A percentile compares a stretch with the other conserved stretches of the same genome.
These are phyloP conservation scores for Carettochelys insculpta DNA, from an alignment of 2,113 vertebrate genomes.

Conservation along the genomic window DNA sequence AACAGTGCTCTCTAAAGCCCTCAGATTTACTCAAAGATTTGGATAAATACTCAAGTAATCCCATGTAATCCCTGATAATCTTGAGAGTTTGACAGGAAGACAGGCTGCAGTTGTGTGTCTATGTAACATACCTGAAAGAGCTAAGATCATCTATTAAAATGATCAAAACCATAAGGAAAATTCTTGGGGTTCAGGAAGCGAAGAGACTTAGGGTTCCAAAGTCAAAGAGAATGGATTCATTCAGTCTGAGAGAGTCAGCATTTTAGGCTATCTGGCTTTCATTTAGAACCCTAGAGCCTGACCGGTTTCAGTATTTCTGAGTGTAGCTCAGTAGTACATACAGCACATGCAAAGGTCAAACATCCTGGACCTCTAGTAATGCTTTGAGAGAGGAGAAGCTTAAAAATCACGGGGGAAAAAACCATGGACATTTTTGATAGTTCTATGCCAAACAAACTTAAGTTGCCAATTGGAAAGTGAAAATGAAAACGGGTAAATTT, in stretches of 20 bases:
- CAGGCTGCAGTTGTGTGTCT: background rate
- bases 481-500: conserved; percentile 41
- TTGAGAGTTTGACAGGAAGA: background rate
- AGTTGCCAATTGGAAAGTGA: background rate
- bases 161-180: background rate
- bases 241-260: background rate
- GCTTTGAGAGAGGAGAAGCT: background rate
- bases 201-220: background rate
- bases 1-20: background rate
- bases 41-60: background rate
- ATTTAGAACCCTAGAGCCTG: background rate
- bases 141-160: background rate
- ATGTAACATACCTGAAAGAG: background rate
- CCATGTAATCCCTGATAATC: background rate
- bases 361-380: background rate
- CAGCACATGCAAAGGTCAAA: background rate
- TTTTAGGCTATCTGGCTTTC: background rate
- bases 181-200: background rate
- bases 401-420: background rate
- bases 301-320: background rate
- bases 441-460: too few species aligned
- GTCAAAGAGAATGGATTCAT: background rate
- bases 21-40: background rate
- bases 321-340: background rate
- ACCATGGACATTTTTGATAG: background rate